Evolutionary conservation across 2,113 vertebrate species (phyloP), one percentile per base, ranked within the genome.

Genomic region (Coreoperca whiteheadi): DNA sequence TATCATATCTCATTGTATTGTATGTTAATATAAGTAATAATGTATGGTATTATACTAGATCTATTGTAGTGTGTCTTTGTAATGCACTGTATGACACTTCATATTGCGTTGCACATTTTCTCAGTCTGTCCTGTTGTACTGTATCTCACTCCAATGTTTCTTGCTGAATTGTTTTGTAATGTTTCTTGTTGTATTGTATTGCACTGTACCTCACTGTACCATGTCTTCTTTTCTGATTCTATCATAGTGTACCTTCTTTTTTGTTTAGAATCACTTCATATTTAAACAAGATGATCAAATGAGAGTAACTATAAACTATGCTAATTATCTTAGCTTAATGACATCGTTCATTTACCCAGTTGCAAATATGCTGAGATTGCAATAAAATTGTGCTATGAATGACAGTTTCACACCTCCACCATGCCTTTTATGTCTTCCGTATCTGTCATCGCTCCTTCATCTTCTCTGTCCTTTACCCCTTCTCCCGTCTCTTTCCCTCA

Each of bases 401-500:
- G 18, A 37, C 8, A 41, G 21, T 16, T 74, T 77, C 50, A 64
- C 32, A 43, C 7, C 1, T 56, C 48, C 12, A 20, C 32, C 46
- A 15, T 43, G 34, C 34, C 15, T 63, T 72, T 82, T 5, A 73
- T 41, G 46, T 65, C 11, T 15, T 37, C 51, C 0, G 1, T 41
- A 7, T 66, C 68, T 61, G 23, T 60, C 39, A 56, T 69, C 25
- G 63, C 30, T 34, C 51, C 71, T 63, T 81, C 10, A 50, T 81
- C 39, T 34, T 20, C 56, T 41, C 41, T 8, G 21, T 64, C 59
- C 67, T 80, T 74, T 80, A 59, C 82, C 9, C 46, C 30, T 65
- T 34, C 51, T 30, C 46, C 65, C 7, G 20, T 75, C 28, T 46
- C 57, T 82, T 69, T 78, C 51, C 66, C n/a, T 79, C 43, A 60